Base-by-base conservation (phyloP, 2,113 vertebrate species). In the Notothenia coriiceps region DNA sequence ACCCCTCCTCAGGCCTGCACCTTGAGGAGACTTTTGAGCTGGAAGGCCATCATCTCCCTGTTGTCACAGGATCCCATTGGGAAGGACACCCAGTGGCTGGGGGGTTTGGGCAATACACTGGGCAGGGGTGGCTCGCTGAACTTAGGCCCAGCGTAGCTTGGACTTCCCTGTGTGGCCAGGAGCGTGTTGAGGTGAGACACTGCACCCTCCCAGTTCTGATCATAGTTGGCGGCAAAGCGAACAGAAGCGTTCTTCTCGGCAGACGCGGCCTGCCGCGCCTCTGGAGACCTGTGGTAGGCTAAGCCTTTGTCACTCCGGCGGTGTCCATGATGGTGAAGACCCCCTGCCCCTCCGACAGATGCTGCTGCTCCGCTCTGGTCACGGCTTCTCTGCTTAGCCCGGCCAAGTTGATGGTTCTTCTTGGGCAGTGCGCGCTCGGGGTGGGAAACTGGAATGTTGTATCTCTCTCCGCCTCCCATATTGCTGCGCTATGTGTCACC, bases 391-490 rank as follows among this genome's bases (percentile, higher is more conserved):
- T 96, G 96, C 89, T 97, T 96, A 61, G 85, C 94, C 51, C 94
- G 88, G 83, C 95, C 95, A 63, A 96, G 92, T 44, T 96, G 97
- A 0, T 96, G 95, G 89, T 96, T 96, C 91, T 96, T 98, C 94
- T 94, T 95, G 91, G 96, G 82, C 87, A 96, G 72, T 59, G 81
- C 87, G 70, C 95, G 96, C 93, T 97, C 96, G 52, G 96, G 91
- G 29, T 97, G 97, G 90, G 96, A 92, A 92, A 95, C 91, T 93
- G 97, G 96, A 97, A 98, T 95, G 96, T 96, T 96, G 94, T 95
- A 97, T 81, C 97, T 96, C 92, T 99, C 98, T 92, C 98, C 98
- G 84, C 98, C 98, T 80, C 98, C 98, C 98, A 99, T 99, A 88
- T 94, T 96, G 93, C 92, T 93, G 91, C 93, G 83, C 80, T 93